Percentiles rank a stretch among this genome's conserved stretches.
phyloP scores from a whole-genome alignment of 2,113 vertebrate species.

The Copsychus sechellarum region DNA sequence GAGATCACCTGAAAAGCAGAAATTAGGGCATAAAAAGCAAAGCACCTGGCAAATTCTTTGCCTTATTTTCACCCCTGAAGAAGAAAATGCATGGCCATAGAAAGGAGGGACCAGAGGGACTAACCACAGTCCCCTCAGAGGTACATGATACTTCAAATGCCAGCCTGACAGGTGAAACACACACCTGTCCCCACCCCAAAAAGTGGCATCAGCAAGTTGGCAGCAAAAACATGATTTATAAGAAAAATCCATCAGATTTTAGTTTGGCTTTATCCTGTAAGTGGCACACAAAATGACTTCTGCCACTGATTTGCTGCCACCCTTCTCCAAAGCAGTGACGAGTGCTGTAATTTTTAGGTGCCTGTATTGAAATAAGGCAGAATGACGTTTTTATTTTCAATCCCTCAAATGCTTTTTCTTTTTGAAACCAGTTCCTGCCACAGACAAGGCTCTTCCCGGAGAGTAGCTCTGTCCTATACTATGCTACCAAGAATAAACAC shows the following conservation, averaged over 20 bases:
- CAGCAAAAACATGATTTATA: not conserved
- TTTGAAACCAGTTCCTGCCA: not conserved
- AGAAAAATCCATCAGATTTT: not conserved
- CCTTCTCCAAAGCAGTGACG: not conserved
- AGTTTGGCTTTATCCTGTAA: not conserved
- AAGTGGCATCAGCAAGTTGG: not conserved
- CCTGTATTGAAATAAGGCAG: not conserved
- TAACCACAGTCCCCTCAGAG: not conserved
- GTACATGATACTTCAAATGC: not conserved
- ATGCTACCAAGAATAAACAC: constrained; percentile 72
- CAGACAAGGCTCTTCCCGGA: not conserved
- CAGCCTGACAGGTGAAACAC: not conserved
- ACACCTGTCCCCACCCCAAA: not conserved
- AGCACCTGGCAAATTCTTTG: not conserved
- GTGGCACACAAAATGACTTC: not conserved
- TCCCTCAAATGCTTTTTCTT: not conserved
- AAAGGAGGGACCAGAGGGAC: not conserved
- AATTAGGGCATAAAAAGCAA: not conserved
- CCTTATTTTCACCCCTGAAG: not conserved
- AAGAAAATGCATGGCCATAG: accelerated
- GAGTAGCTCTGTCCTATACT: constrained; percentile 10
- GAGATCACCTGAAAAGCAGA: not conserved
- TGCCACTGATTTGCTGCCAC: not conserved
- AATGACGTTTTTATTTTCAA: not conserved
- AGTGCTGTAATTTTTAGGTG: not conserved